Base-by-base conservation (phyloP, 2,797 vertebrate species). In the Sphenodon punctatus region DNA sequence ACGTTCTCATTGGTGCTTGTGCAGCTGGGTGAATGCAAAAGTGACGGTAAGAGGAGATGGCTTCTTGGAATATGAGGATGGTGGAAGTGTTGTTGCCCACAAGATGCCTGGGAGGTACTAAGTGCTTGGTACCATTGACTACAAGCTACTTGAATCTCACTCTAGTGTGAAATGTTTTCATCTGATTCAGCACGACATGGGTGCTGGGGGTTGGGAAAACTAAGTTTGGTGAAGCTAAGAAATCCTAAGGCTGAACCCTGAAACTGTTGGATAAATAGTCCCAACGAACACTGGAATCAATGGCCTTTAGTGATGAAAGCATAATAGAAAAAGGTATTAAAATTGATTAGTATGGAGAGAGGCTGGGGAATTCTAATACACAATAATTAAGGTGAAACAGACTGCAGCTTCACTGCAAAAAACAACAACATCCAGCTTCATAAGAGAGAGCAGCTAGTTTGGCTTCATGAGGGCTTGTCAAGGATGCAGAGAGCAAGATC, bases 1-100 rank as follows among this genome's bases (percentile, higher is more conserved):
- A 55, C 67, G n/a, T 89, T 90, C 39, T 67, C 78, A 87, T 87
- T 72, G 72, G 68, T 65, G 84, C n/a, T 91, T 81, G 73, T 87
- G 64, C 67, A 81, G 51, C 39, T 27, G 2, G 48, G 53, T 75
- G 77, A 45, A 32, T 68, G 39, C 23, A 10, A 17, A 14, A 67
- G 60, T 34, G 63, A 63, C 46, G 20, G 41, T 27, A 63, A 11
- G 7, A 78, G 43, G 30, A 48, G 23, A 2, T 43, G 17, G 10
- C 5, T 59, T 58, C 3, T 8, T 65, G 38, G n/a, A 60, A 41
- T 23, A 39, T 65, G 61, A 63, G 53, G 6, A 61, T 70, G 2
- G 49, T 45, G 8, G 0, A 0, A 5, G 12, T 66, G 48, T 41
- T 73, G 59, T 63, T 48, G 39, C 58, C 25, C 19, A 25, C 20